Base-by-base conservation (phyloP, 2,888 invertebrate genomes). In the Dascillus cervinus region DNA sequence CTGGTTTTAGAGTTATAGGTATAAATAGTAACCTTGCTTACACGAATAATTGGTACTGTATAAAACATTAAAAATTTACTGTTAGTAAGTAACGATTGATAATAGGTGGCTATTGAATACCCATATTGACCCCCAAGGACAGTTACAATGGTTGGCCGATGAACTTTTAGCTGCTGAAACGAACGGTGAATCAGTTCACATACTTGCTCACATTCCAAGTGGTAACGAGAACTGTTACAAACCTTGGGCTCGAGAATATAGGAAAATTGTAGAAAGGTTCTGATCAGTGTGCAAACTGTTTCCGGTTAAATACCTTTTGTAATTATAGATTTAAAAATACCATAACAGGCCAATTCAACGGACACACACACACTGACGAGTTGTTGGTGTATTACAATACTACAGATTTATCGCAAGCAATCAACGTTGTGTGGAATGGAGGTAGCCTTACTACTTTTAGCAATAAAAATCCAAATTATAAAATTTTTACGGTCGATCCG, bases 21-120 rank as follows among this genome's bases (percentile, higher is more conserved):
- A 52, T 91, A 1, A 91, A 92, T 52, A 87, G 79, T 52, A 89
- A 88, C 54, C 78, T 84, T 34, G 85, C 85, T 46, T 83, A 81
- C 52, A 73, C 61, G 41, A 67, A 64, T 40, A 88, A 88, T 56
- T 84, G 79, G 81, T 79, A 64, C 65, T n/a, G n/a, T n/a, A n/a
- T n/a, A n/a, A n/a, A n/a, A n/a, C n/a, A n/a, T n/a, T n/a, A n/a
- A n/a, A n/a, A n/a, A n/a, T n/a, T n/a, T n/a, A n/a, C n/a, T n/a
- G n/a, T n/a, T n/a, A n/a, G n/a, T 3, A 2, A 22, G n/a, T 22
- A 15, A 3, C 13, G 6, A 3, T 12, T 24, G 3, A 12, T 11
- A 5, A 24, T 22, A 49, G 50, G 43, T 62, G 62, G 62, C 43
- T 62, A 13, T 29, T 58, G 2, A 48, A 55, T 24, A 47, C 86